phyloP scores from a whole-genome alignment of 2,113 vertebrate species.

The Rhea americana region DNA sequence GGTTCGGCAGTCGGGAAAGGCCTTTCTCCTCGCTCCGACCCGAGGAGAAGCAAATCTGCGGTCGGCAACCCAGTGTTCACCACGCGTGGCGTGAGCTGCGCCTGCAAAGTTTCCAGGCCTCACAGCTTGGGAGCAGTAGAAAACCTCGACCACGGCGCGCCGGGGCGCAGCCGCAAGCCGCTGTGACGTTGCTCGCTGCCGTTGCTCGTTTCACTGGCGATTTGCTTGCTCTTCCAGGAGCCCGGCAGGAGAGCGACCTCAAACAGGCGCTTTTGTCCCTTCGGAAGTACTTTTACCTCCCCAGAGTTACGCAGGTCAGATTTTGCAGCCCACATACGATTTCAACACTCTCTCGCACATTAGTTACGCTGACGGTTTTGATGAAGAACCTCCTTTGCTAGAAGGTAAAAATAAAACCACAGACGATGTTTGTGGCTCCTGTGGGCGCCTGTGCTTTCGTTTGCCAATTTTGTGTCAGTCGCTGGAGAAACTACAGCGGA shows the following conservation, averaged over 20 bases:
- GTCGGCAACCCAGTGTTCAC: background rate
- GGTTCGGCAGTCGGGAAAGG: background rate
- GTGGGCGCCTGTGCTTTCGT: background rate
- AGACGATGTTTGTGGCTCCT: accelerated
- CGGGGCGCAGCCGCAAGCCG: background rate
- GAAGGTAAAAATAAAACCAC: constrained; percentile 78
- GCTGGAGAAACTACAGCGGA: background rate
- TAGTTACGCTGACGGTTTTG: constrained; percentile 66
- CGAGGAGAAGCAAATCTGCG: background rate
- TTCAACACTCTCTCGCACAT: constrained; percentile 29
- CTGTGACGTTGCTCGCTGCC: background rate
- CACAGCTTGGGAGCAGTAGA: accelerated
- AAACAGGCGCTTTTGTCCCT: background rate
- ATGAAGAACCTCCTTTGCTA: constrained; percentile 86
- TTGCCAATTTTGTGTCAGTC: background rate
- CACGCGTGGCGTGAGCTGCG: accelerated
- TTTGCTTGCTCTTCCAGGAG: constrained; percentile 46
- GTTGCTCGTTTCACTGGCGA: background rate
- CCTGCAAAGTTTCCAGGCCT: background rate
- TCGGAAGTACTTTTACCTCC: constrained; percentile 35
- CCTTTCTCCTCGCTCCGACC: background rate
- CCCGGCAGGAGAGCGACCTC: background rate
- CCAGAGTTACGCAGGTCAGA: constrained; percentile 66
- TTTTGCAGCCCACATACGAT: constrained; percentile 74
- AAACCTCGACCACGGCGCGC: accelerated